Percentiles rank a stretch among this genome's conserved stretches.
These are phyloP conservation scores for Spongia lamella DNA, from an alignment of 37 sponge, comb jelly and placozoan species.

Conservation along the genomic window DNA sequence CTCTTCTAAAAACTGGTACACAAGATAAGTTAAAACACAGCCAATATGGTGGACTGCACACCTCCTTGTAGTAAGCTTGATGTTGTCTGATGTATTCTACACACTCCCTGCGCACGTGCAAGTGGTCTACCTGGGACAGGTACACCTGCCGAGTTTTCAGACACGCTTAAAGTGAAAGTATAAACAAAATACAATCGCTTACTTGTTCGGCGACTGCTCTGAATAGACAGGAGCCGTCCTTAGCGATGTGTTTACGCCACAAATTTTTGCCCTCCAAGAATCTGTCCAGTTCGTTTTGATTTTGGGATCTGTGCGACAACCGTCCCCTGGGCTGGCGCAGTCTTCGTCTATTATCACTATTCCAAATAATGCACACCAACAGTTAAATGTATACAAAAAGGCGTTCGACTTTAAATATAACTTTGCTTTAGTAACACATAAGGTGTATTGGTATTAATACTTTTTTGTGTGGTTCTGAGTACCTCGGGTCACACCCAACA, in stretches of 20 bases:
- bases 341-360: too few species aligned
- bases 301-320: neutral
- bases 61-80: constrained; percentile 62
- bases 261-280: constrained; percentile 29
- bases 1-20: too few species aligned
- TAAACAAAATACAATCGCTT: neutral
- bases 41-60: neutral
- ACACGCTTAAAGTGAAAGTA: neutral
- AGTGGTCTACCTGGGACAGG: constrained; percentile 48
- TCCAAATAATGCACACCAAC: too few species aligned
- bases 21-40: too few species aligned
- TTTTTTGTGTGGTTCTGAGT: too few species aligned
- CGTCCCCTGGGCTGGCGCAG: neutral
- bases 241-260: constrained; percentile 67
- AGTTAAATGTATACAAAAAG: too few species aligned
- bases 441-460: too few species aligned
- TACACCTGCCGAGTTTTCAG: constrained; percentile 44
- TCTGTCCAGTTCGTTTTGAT: constrained; percentile 30
- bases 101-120: constrained; percentile 39
- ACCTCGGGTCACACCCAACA: too few species aligned
- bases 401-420: too few species aligned
- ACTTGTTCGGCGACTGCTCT: constrained; percentile 90
- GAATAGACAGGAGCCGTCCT: constrained; percentile 90
- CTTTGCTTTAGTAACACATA: too few species aligned
- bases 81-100: constrained; percentile 50